phyloP scores from a whole-genome alignment of 2,113 vertebrate genomes.

The Lepisosteus oculatus region DNA sequence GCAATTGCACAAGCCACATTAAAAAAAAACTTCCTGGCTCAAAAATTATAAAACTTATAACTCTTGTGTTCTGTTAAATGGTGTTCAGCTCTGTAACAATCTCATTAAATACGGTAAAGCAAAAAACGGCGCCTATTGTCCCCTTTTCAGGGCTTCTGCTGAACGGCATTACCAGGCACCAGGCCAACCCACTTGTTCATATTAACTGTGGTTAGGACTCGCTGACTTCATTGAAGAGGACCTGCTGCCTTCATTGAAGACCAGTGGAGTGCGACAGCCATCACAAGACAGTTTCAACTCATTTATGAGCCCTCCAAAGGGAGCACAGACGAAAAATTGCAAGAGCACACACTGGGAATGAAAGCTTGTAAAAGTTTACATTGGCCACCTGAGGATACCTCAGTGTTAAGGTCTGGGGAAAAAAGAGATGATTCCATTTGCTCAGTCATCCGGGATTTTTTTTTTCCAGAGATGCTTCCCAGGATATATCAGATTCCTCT shows the following conservation, averaged over 20 bases:
- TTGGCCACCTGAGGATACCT: neutral
- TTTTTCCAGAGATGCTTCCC: neutral
- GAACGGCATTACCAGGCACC: neutral
- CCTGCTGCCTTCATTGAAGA: neutral
- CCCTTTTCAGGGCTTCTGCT: no score
- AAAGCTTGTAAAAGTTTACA: conserved; percentile 5
- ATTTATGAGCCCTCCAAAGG: neutral
- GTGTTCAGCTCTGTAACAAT: no score
- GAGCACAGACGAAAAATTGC: neutral
- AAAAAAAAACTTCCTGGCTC: no score
- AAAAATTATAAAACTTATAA: no score
- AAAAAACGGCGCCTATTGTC: no score
- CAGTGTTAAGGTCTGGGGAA: neutral
- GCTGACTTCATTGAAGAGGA: neutral
- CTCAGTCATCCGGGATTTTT: neutral
- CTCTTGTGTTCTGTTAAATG: no score
- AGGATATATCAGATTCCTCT: no score
- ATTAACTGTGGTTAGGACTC: conserved; percentile 1
- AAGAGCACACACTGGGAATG: neutral
- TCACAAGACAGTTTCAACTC: conserved; percentile 6
- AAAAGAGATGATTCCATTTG: neutral
- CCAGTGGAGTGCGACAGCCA: neutral
- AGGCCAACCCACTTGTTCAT: neutral
- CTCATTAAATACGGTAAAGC: no score
- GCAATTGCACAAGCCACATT: no score